Evolutionary conservation across 1,140 invertebrate species (phyloP).

Genomic region (Coenobita brevimanus): DNA sequence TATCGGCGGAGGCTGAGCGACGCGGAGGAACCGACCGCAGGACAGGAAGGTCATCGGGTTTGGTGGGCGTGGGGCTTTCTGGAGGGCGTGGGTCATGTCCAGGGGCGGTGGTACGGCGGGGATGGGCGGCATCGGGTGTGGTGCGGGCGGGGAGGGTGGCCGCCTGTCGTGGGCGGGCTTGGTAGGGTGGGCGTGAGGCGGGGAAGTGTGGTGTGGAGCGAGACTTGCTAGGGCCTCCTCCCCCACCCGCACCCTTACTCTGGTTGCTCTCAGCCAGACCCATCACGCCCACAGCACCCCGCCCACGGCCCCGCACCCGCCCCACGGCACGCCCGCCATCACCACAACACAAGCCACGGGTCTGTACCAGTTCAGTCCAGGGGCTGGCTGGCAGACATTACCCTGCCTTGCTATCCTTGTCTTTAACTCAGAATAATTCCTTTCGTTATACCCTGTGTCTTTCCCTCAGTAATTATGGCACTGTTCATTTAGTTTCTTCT

Average conservation of each 20-base stretch:
- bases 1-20: slow-evolving; percentile 52
- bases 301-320: too few species aligned
- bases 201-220: slow-evolving; percentile 41
- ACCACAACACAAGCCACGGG: too few species aligned
- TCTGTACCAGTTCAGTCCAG: too few species aligned
- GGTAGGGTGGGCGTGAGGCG: neutral
- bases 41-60: neutral
- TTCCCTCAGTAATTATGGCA: too few species aligned
- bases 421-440: too few species aligned
- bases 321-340: too few species aligned
- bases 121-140: neutral
- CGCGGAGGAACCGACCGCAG: slow-evolving; percentile 32
- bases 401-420: too few species aligned
- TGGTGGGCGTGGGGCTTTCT: too few species aligned
- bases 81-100: slow-evolving; percentile 9
- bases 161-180: slow-evolving; percentile 37
- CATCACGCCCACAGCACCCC: slow-evolving; percentile 8
- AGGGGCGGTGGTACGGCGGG: neutral
- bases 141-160: slow-evolving; percentile 31
- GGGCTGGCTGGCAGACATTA: too few species aligned
- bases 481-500: too few species aligned
- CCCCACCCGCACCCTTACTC: slow-evolving; percentile 18
- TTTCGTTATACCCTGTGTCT: too few species aligned
- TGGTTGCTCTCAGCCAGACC: slow-evolving; percentile 60
- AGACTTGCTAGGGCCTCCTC: slow-evolving; percentile 44